Base-by-base conservation (phyloP, 2,113 vertebrate genomes). In the Stegostoma tigrinum region DNA sequence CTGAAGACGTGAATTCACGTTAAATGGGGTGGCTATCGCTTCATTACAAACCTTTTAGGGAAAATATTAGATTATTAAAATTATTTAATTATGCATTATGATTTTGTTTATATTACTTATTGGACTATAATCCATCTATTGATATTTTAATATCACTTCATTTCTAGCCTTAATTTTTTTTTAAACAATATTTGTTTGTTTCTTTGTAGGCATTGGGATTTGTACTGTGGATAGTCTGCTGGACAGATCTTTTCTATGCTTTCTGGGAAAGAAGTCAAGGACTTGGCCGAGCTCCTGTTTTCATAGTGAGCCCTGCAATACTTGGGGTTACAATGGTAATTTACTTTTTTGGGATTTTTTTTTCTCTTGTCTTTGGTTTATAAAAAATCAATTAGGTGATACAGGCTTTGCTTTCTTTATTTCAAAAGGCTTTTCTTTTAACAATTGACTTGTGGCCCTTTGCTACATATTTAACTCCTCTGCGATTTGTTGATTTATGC, bases 221-320 rank as follows among this genome's bases (percentile, higher is more conserved):
- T 96, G 96, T 98, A 7, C 97, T 99, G 93, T 99, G 99, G 99
- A 97, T 99, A 17, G 96, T 99, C 98, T 99, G 99, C 98, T 99
- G 99, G 99, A 97, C 98, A 98, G 98, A 99, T 97, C 98, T 99
- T 94, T 99, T 99, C 97, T 99, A 98, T 97, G 98, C 98, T 98
- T 99, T 99, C 98, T 99, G 98, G 98, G 98, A 99, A 98, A 98
- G 98, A 98, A 98, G 96, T 97, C 95, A 96, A 95, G 98, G 96
- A 96, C 68, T 96, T 75, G 95, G 96, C 34, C 96, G 96, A 66
- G 97, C 98, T 55, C 98, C 98, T 0, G 98, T 98, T 96, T 98
- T 97, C 96, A 97, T 99, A 0, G n/a, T 99, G 97, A 98, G 98
- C 87, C 99, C 99, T 8, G 98, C 98, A 30, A 0, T 99, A 34